A percentile compares a stretch with the other conserved stretches of the same genome.
Conservation (phyloP, 2,113 vertebrate genomes). For the Brachypodius melanocephalos region DNA sequence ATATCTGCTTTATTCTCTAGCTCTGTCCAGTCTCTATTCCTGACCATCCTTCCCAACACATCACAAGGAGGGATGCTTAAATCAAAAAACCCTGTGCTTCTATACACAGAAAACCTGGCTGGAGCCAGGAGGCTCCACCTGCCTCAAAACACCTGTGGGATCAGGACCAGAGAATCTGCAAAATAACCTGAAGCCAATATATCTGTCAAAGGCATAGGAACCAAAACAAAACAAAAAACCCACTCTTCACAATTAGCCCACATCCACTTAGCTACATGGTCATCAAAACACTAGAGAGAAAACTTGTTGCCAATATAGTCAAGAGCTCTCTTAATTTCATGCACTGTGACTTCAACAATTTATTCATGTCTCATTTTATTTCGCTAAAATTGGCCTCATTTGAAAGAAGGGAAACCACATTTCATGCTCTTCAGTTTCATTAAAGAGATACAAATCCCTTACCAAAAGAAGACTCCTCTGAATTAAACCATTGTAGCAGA, state of each 20-base stretch:
- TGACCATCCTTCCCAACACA: not conserved
- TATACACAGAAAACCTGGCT: not conserved
- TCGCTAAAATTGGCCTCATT: conserved; percentile 78
- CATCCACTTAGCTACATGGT: conserved; percentile 41
- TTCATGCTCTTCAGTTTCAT: conserved; percentile 83
- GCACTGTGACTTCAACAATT: conserved; percentile 80
- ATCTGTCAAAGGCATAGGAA: conserved; percentile 34
- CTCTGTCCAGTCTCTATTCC: not conserved
- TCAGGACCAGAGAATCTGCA: not conserved
- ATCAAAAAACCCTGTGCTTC: not conserved
- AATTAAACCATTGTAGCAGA: conserved; percentile 75
- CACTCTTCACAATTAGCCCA: conserved; percentile 31
- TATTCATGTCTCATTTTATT: conserved; percentile 79
- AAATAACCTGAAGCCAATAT: conserved; percentile 6
- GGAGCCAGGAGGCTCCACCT: not conserved
- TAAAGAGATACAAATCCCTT: conserved; percentile 76
- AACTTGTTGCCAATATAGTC: conserved; percentile 58
- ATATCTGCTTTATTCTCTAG: not conserved
- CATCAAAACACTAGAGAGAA: conserved; percentile 61
- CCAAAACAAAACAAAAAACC: not conserved
- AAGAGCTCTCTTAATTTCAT: conserved; percentile 79
- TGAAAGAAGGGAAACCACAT: conserved; percentile 78
- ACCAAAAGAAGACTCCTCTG: conserved; percentile 69
- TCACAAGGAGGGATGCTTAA: not conserved
- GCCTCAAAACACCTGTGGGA: not conserved